Percentiles rank a stretch among this genome's conserved stretches.
phyloP scores from a whole-genome alignment of 2,797 vertebrate species.

The Rhyacichthys aspro region DNA sequence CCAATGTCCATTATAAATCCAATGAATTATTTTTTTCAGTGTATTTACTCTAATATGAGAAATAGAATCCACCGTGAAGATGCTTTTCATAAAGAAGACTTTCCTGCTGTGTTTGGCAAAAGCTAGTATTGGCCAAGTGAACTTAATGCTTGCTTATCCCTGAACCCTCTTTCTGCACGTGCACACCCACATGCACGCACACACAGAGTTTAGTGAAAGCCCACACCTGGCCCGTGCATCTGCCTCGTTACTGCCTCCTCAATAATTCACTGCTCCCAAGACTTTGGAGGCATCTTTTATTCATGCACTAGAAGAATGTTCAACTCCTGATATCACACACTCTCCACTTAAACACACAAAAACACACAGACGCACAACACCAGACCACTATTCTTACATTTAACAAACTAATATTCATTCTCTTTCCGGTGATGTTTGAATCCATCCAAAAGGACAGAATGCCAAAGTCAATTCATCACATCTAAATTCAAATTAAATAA shows the following conservation, averaged over 20 bases:
- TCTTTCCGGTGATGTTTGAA: constrained; percentile 1
- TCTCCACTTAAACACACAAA: constrained; percentile 10
- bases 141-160: constrained; percentile 51
- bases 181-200: background rate
- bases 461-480: background rate
- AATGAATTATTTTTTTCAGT: too few relatives aligned
- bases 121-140: constrained; percentile 44
- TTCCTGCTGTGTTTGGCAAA: constrained; percentile 32
- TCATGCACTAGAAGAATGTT: constrained; percentile 67
- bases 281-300: constrained; percentile 76
- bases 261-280: constrained; percentile 77
- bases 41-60: too few relatives aligned
- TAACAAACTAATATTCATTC: constrained; percentile 18
- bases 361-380: constrained; percentile 18
- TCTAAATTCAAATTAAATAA: background rate
- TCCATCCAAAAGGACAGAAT: background rate
- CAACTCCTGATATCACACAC: constrained; percentile 45
- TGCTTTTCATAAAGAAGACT: constrained; percentile 28
- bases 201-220: constrained; percentile 30
- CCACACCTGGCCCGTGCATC: constrained; percentile 59
- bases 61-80: background rate
- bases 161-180: constrained; percentile 12
- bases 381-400: constrained; percentile 10
- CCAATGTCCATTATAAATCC: too few relatives aligned
- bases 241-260: constrained; percentile 69